Base-by-base conservation (phyloP, 2,797 vertebrate species). In the Xerus rutilus region DNA sequence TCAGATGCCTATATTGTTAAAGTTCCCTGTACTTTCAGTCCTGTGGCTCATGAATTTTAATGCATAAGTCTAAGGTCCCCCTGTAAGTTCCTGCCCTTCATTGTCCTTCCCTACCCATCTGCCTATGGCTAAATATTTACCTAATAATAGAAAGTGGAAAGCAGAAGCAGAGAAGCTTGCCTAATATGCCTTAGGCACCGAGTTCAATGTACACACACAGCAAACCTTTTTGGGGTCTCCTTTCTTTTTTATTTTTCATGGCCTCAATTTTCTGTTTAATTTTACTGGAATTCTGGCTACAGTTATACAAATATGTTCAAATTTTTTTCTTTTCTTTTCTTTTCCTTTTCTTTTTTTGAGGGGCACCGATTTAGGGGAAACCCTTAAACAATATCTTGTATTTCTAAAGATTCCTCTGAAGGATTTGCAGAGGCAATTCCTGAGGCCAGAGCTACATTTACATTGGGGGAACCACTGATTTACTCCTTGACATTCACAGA, bases 401-500 rank as follows among this genome's bases (percentile, higher is more conserved):
- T 64, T 49, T 52, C 8, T 89, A 67, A 52, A 86, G 43, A 35
- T 23, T 23, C 15, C 7, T 32, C 54, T 39, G 18, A 70, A 77
- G 15, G 14, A 30, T 30, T 28, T 76, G 15, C 5, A 57, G 28
- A 3, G 9, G 4, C 0, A 35, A 39, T 76, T 6, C 8, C 2
- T 35, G 21, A 32, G 4, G 17, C n/a, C 30, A 69, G 28, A 39
- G 7, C 3, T n/a, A 49, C 2, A 11, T 5, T 25, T 11, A 2
- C 99, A 28, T 98, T 99, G 97, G 99, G 99, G 13, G 99, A 99
- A 89, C 96, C 96, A 0, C 97, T 99, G 81, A 99, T 99, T 97
- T 99, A 99, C 20, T 98, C 98, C 59, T 97, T 99, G 97, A 99
- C 98, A 82, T 99, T 99, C 97, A 98, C 98, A 0, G 98, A 96